Base-by-base conservation (phyloP, 2,888 invertebrate species). In the Aplocera efformata region DNA sequence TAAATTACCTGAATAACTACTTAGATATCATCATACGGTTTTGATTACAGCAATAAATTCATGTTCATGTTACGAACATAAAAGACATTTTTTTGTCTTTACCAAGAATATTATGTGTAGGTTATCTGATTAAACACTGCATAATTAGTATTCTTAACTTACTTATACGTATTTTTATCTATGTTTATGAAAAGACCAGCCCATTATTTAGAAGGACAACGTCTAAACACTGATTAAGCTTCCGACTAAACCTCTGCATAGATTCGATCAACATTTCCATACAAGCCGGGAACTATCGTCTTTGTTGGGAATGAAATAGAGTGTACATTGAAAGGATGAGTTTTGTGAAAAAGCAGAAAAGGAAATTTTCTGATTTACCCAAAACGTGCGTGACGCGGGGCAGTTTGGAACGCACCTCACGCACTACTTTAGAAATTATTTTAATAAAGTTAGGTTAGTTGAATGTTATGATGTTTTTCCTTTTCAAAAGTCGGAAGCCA, bases 381-480 rank as follows among this genome's bases (percentile, higher is more conserved):
- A 55, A 55, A 55, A 50, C 31, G 79, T 56, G 86, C 86, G 85
- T 86, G 86, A 63, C 57, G 56, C 53, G 41, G 50, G 58, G 79
- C 73, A 75, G 75, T 86, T 77, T 76, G 53, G 60, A 67, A 73
- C 72, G 67, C 72, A 68, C 53, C 74, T 72, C 86, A 86, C 86
- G 86, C 86, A 86, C 81, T 75, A 58, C 59, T 72, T 47, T 72
- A 72, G 65, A 84, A 85, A 86, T 84, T 78, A 84, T 85, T 85
- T 83, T 85, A 83, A 81, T 84, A 83, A 61, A 83, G 80, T 75
- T 77, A 79, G 82, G 74, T 76, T 77, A 79, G 73, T 72, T 76
- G 68, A 71, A 71, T 77, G 76, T 76, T 83, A 79, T 74, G 77
- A 78, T 72, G 67, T 71, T 67, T 64, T 65, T 66, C 60, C 61